These are phyloP conservation scores for Antechinus flavipes DNA, from an alignment of 2,113 vertebrate genomes.

Conservation along the genomic window DNA sequence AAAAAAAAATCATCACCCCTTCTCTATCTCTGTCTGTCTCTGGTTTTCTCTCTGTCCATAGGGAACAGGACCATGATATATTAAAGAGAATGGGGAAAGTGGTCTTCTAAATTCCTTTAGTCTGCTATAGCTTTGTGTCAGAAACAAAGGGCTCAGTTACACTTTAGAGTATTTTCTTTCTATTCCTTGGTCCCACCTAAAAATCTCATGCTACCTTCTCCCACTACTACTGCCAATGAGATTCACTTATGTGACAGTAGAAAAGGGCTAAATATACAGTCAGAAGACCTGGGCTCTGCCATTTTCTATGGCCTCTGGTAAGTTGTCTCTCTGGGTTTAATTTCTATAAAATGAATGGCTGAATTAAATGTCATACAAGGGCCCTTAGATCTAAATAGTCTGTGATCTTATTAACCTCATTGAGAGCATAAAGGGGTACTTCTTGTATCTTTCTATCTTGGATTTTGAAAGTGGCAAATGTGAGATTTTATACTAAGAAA, in stretches of 20 bases:
- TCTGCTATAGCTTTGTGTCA: neutral
- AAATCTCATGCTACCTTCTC: neutral
- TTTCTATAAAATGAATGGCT: neutral
- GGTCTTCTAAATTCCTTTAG: neutral
- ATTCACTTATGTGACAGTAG: neutral
- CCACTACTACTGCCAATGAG: no score
- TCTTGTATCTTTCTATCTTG: neutral
- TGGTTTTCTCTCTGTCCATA: neutral
- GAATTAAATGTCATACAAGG: neutral
- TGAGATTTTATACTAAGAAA: neutral
- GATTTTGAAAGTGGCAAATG: neutral
- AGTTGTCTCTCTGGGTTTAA: neutral
- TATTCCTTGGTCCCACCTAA: neutral
- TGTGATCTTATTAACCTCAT: neutral
- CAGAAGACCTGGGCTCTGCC: neutral
- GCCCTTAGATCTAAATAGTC: neutral
- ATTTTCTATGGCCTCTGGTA: neutral
- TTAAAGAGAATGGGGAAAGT: no score
- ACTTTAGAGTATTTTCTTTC: neutral
- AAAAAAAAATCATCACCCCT: neutral
- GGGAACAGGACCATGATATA: neutral
- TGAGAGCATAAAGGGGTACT: neutral
- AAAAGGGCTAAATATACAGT: neutral
- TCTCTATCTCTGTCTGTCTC: neutral
- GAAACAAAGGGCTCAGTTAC: neutral